These are phyloP conservation scores for Hypolimnas misippus DNA, from an alignment of 2,888 invertebrate genomes.

Conservation along the genomic window DNA sequence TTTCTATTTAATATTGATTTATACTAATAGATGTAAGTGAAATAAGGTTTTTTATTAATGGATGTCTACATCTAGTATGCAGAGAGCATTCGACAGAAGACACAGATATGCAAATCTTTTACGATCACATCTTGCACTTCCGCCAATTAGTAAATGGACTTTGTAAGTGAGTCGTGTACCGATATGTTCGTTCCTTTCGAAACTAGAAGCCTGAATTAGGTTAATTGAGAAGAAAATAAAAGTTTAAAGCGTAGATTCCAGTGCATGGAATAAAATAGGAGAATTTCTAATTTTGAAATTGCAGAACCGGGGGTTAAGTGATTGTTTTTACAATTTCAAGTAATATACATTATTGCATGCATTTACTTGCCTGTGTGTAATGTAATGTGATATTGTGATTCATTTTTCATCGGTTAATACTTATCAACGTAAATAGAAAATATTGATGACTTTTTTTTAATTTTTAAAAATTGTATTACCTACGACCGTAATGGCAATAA, in stretches of 20 bases:
- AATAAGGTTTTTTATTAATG: too few relatives aligned
- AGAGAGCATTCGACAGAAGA: not conserved
- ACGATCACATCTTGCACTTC: slow-evolving; percentile 14
- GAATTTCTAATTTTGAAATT: not conserved
- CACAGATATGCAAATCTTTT: slow-evolving; percentile 1
- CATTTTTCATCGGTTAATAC: too few relatives aligned
- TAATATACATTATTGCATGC: too few relatives aligned
- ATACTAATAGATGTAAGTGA: too few relatives aligned
- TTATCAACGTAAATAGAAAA: too few relatives aligned
- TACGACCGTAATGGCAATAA: too few relatives aligned
- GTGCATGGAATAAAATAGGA: not conserved
- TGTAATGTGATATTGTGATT: too few relatives aligned
- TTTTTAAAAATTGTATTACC: too few relatives aligned
- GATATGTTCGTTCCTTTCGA: not conserved
- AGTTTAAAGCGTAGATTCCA: not conserved
- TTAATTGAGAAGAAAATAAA: slow-evolving; percentile 1
- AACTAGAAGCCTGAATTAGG: not conserved
- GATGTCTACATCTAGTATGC: not conserved
- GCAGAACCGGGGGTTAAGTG: not conserved
- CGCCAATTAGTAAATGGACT: slow-evolving; percentile 28
- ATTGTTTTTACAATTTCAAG: not conserved
- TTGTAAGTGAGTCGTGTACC: not conserved
- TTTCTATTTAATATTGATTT: too few relatives aligned
- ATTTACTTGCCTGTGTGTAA: too few relatives aligned
- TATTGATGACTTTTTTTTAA: too few relatives aligned